Evolutionary conservation across 1,140 invertebrate genomes (phyloP).

Genomic region (Archivesica marissinica): DNA sequence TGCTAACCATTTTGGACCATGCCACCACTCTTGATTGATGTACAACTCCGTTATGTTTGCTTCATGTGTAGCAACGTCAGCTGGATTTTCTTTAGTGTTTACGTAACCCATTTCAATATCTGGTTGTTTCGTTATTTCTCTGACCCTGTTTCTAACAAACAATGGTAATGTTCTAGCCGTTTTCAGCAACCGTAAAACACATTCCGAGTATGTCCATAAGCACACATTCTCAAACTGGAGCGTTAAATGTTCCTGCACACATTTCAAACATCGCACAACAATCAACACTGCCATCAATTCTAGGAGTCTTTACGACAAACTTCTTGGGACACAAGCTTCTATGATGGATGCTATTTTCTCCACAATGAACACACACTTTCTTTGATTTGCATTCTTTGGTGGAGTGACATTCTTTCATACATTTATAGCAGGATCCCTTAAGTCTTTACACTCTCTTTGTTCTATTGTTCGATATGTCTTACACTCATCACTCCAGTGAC

Average conservation of each 20-base stretch:
- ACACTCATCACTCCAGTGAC: slow-evolving; percentile 43
- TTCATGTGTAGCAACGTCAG: slow-evolving; percentile 18
- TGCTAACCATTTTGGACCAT: slow-evolving; percentile 20
- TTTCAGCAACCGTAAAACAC: slow-evolving; percentile 20
- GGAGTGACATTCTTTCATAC: neutral
- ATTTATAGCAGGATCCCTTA: slow-evolving; percentile 27
- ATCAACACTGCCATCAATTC: too few species aligned
- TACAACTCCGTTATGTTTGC: neutral
- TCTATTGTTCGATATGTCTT: slow-evolving; percentile 5
- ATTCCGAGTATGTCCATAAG: neutral
- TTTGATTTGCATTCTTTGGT: neutral
- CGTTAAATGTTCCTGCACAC: too few species aligned
- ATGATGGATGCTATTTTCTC: slow-evolving; percentile 22
- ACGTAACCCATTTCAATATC: slow-evolving; percentile 25
- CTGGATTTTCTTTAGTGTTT: slow-evolving; percentile 18
- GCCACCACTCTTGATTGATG: slow-evolving; percentile 17
- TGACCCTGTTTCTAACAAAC: slow-evolving; percentile 38
- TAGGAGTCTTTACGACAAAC: too few species aligned
- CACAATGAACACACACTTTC: slow-evolving; percentile 26
- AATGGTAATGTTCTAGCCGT: neutral
- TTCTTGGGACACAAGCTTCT: slow-evolving; percentile 35
- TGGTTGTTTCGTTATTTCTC: slow-evolving; percentile 10
- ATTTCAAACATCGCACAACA: too few species aligned
- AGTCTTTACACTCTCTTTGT: neutral
- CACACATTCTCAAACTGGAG: too few species aligned